These are phyloP conservation scores for Noctua pronuba DNA, from an alignment of 2,888 invertebrate species.

Conservation along the genomic window DNA sequence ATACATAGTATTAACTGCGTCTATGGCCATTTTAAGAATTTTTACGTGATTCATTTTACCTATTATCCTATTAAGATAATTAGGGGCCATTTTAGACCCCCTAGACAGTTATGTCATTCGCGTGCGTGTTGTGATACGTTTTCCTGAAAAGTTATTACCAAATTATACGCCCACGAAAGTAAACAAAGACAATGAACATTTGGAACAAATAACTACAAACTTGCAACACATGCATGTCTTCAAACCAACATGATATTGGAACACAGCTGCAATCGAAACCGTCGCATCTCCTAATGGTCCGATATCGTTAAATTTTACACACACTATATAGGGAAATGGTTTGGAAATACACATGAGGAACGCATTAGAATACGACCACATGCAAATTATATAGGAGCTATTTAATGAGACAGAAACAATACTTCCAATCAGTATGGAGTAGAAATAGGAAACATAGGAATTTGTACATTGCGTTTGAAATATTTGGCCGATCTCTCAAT, in stretches of 20 bases:
- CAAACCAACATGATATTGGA: conserved; percentile 28
- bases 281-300: conserved; percentile 36
- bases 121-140: not conserved
- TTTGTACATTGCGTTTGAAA: too few relatives aligned
- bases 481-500: too few relatives aligned
- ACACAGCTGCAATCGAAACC: conserved; percentile 46
- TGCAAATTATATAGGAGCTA: conserved; percentile 16
- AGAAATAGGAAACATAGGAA: too few relatives aligned
- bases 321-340: conserved; percentile 38
- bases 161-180: not conserved
- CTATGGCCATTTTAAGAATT: too few relatives aligned
- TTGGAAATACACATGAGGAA: conserved; percentile 22
- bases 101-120: not conserved
- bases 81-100: too few relatives aligned
- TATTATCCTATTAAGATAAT: too few relatives aligned
- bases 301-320: conserved; percentile 54
- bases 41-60: too few relatives aligned
- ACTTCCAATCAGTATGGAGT: not conserved
- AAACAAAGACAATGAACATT: not conserved
- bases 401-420: conserved; percentile 21
- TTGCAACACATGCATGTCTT: conserved; percentile 31
- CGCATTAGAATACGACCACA: conserved; percentile 29
- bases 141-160: not conserved
- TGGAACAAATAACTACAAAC: conserved; percentile 14
- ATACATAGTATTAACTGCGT: too few relatives aligned